Evolutionary conservation across 2,888 invertebrate genomes (phyloP).

Genomic region (Diaphora mendica): DNA sequence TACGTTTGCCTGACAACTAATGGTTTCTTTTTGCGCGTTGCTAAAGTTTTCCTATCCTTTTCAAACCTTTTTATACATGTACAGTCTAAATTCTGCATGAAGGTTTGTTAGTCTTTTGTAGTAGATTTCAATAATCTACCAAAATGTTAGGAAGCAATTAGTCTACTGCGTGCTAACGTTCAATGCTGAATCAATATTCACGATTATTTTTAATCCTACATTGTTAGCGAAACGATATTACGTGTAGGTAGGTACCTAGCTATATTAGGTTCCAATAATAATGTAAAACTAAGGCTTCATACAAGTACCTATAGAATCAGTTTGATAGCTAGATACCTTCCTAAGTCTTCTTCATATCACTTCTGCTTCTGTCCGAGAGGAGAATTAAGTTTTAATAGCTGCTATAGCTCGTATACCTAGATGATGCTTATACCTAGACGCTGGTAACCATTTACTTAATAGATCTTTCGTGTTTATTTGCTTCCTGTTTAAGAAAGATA

Average conservation of each 20-base stretch:
- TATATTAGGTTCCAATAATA: background rate
- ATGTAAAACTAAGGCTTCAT: background rate
- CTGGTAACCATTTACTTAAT: background rate
- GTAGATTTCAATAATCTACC: background rate
- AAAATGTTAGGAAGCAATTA: background rate
- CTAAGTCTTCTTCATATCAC: background rate
- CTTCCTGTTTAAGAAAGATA: background rate
- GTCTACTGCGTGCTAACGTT: background rate
- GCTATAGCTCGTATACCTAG: background rate
- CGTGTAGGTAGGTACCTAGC: background rate
- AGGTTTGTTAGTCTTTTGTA: background rate
- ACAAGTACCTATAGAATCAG: background rate
- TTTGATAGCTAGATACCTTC: background rate
- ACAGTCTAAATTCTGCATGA: background rate
- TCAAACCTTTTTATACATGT: background rate
- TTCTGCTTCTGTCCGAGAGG: background rate
- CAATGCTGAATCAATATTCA: constrained; percentile 3
- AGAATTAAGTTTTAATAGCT: too few relatives aligned
- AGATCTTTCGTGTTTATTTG: background rate
- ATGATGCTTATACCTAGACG: background rate
- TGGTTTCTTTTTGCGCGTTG: constrained; percentile 4
- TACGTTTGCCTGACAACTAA: constrained; percentile 6
- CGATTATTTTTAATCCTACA: background rate
- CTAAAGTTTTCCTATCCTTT: background rate
- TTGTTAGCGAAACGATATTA: background rate